These are phyloP conservation scores for Tragelaphus strepsiceros DNA, from an alignment of 2,113 vertebrate genomes.

Conservation along the genomic window DNA sequence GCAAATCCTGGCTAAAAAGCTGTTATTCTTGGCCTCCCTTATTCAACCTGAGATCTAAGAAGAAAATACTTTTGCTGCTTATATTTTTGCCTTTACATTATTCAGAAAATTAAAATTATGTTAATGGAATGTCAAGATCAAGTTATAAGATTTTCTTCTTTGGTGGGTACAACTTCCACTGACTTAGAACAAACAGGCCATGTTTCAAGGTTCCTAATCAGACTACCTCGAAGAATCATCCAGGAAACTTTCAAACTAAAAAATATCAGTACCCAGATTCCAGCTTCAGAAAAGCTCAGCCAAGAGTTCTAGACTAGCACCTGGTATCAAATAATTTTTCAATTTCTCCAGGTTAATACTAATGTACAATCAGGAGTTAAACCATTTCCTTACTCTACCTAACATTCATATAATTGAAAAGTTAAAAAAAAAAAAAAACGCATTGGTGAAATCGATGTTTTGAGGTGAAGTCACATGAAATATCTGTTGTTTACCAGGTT, in stretches of 20 bases:
- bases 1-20: background rate
- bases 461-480: background rate
- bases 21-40: background rate
- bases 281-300: background rate
- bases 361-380: background rate
- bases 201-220: background rate
- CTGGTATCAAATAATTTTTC: background rate
- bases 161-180: too few species aligned
- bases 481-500: background rate
- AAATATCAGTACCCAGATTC: background rate
- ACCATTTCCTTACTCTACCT: background rate
- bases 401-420: background rate
- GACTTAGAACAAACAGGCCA: background rate
- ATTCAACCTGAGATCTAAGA: background rate
- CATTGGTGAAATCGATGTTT: background rate
- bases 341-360: background rate
- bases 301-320: background rate
- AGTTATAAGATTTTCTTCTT: background rate
- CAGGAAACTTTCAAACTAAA: background rate
- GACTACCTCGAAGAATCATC: background rate
- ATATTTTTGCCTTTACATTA: background rate
- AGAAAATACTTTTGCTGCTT: background rate
- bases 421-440: background rate
- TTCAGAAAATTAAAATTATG: background rate
- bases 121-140: background rate